Conservation (phyloP, 1,140 invertebrate genomes). For the Planococcus citri region DNA sequence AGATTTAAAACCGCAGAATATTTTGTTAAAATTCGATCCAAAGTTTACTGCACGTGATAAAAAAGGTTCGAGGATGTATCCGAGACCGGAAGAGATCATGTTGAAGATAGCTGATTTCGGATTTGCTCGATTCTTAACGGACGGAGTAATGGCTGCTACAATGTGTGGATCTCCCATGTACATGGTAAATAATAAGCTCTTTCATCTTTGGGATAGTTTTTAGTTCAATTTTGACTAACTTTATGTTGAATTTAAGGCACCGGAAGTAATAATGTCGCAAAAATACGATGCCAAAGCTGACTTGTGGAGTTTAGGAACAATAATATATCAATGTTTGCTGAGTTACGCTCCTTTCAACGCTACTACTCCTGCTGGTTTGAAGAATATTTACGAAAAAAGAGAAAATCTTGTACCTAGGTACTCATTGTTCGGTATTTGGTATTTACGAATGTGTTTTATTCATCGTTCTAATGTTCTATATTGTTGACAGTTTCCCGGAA, state of each 20-base stretch:
- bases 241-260: constrained; percentile 50
- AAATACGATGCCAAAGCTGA: constrained; percentile 99
- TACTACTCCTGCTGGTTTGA: constrained; percentile 93
- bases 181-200: too few species aligned
- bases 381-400: constrained; percentile 94
- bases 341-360: constrained; percentile 98
- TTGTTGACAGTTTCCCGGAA: constrained; percentile 62
- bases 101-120: constrained; percentile 99
- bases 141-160: constrained; percentile 98
- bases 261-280: constrained; percentile 98
- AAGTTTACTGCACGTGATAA: constrained; percentile 38
- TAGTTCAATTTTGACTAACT: neutral
- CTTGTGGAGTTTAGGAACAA: constrained; percentile 97
- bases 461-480: neutral
- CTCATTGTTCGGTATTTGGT: too few species aligned
- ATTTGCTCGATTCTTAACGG: constrained; percentile 94
- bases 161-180: constrained; percentile 99
- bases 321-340: constrained; percentile 96
- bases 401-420: constrained; percentile 89
- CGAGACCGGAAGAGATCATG: constrained; percentile 78
- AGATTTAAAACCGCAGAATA: constrained; percentile 97
- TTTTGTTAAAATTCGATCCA: constrained; percentile 73
- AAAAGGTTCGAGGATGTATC: constrained; percentile 38
- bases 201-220: too few species aligned
- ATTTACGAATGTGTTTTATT: too few species aligned